phyloP scores from a whole-genome alignment of 2,797 vertebrate genomes.

The Pygocentrus nattereri region DNA sequence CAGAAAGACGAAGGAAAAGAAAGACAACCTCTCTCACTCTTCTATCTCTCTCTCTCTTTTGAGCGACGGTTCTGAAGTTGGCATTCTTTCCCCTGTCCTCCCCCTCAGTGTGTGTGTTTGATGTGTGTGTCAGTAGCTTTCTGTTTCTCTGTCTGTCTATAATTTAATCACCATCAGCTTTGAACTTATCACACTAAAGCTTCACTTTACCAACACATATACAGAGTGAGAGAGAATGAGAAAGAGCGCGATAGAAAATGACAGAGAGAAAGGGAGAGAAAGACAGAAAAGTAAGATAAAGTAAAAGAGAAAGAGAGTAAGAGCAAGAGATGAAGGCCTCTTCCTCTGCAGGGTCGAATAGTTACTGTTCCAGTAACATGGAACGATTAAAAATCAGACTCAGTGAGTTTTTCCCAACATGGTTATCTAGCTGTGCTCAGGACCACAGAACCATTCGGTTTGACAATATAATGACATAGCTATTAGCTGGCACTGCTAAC shows the following conservation, averaged over 20 bases:
- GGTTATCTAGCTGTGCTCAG: too few relatives aligned
- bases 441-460: too few relatives aligned
- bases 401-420: too few relatives aligned
- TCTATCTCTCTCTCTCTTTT: slow-evolving; percentile 57
- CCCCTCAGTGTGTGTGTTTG: slow-evolving; percentile 71
- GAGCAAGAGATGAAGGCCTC: too few relatives aligned
- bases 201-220: slow-evolving; percentile 63
- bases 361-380: too few relatives aligned
- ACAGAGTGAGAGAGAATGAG: slow-evolving; percentile 12
- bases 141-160: slow-evolving; percentile 73
- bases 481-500: too few relatives aligned
- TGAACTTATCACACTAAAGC: slow-evolving; percentile 73
- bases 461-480: too few relatives aligned
- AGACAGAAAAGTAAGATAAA: slow-evolving; percentile 2
- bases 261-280: slow-evolving; percentile 12
- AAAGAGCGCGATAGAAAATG: slow-evolving; percentile 16
- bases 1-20: slow-evolving; percentile 50
- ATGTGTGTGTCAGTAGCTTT: slow-evolving; percentile 76
- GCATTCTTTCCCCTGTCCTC: slow-evolving; percentile 69
- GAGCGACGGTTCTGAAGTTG: slow-evolving; percentile 71
- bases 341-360: too few relatives aligned
- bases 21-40: slow-evolving; percentile 8
- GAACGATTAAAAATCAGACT: too few relatives aligned
- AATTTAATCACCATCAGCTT: slow-evolving; percentile 79
- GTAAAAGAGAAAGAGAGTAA: not conserved